These are phyloP conservation scores for Scomber japonicus DNA, from an alignment of 2,113 vertebrate genomes.

Conservation along the genomic window DNA sequence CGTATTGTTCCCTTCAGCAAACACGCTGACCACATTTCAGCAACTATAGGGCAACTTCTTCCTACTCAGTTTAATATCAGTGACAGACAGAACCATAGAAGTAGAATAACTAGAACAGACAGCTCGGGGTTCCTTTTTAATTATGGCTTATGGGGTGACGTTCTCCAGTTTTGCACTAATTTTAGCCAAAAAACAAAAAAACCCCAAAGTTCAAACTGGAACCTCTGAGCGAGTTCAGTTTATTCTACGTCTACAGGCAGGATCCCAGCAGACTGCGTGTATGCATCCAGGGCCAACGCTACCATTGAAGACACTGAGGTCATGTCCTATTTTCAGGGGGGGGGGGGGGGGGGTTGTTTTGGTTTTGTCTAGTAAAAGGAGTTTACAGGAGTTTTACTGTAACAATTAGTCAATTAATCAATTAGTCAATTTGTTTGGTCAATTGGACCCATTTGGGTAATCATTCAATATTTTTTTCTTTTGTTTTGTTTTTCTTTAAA, in stretches of 20 bases:
- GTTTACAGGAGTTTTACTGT: no score
- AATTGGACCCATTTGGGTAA: no score
- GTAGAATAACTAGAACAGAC: conserved; percentile 70
- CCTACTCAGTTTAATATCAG: conserved; percentile 75
- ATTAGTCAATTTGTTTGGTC: no score
- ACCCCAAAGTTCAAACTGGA: conserved; percentile 47
- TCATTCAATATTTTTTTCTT: no score
- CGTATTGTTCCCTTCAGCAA: conserved; percentile 5
- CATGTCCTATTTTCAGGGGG: background rate
- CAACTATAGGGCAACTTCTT: conserved; percentile 58
- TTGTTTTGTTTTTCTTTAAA: no score
- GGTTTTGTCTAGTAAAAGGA: background rate
- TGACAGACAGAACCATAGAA: conserved; percentile 63
- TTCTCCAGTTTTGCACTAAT: conserved; percentile 40
- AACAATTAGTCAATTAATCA: no score
- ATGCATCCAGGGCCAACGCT: conserved; percentile 19
- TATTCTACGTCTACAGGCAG: conserved; percentile 57
- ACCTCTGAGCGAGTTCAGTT: conserved; percentile 53
- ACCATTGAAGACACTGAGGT: conserved; percentile 43
- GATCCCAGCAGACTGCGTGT: conserved; percentile 57
- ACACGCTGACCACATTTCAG: conserved; percentile 45
- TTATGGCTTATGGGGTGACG: conserved; percentile 66
- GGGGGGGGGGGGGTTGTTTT: no score
- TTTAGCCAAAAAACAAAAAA: conserved; percentile 52
- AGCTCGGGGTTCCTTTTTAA: conserved; percentile 48